Percentiles rank a stretch among this genome's conserved stretches.
phyloP scores from a whole-genome alignment of 2,113 vertebrate genomes.

The Grammomys surdaster region DNA sequence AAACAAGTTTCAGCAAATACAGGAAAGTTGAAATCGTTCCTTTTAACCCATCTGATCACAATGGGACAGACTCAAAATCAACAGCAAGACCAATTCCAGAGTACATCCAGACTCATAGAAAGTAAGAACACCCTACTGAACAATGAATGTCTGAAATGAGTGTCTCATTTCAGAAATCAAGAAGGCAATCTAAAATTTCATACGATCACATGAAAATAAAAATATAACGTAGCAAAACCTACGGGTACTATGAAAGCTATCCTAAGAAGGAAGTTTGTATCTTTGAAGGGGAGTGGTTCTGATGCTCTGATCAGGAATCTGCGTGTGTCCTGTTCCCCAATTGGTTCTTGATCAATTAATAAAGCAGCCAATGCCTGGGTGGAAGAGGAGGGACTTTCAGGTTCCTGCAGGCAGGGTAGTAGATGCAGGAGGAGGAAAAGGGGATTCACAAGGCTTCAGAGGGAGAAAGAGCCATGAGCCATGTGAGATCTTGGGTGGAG shows the following conservation, averaged over 20 bases:
- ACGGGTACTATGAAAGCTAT: not conserved
- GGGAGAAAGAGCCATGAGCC: no score
- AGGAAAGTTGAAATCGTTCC: not conserved
- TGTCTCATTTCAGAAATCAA: not conserved
- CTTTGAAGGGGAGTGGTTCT: no score
- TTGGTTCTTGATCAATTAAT: no score
- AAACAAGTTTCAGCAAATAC: not conserved
- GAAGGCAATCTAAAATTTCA: not conserved
- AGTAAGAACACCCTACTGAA: not conserved
- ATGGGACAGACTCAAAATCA: not conserved
- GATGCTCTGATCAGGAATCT: no score
- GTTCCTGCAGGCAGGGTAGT: no score
- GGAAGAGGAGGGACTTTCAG: no score
- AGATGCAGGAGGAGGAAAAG: no score
- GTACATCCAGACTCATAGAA: not conserved
- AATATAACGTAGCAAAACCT: not conserved
- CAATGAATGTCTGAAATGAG: not conserved
- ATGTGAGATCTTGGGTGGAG: no score
- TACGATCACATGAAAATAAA: not conserved
- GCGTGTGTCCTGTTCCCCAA: no score
- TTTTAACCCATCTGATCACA: not conserved
- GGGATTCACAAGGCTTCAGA: no score
- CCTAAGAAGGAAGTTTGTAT: not conserved
- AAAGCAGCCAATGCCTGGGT: no score
- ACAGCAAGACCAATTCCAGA: not conserved